A percentile compares a stretch with the other conserved stretches of the same genome.
Conservation (phyloP, 2,888 invertebrate species). For the Drosophila pegasa region DNA sequence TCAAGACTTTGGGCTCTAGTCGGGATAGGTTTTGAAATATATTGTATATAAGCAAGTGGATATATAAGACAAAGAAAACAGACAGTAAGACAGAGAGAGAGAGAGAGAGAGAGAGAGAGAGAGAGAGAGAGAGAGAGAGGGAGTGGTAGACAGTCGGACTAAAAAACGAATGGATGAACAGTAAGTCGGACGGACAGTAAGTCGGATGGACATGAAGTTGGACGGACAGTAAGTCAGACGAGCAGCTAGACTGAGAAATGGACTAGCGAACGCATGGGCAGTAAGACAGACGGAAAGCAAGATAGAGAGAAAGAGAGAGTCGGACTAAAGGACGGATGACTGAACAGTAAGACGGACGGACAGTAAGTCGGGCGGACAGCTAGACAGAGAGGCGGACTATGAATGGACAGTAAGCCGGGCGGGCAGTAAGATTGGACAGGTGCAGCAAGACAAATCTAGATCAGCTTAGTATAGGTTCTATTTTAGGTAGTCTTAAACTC, state of each 20-base stretch:
- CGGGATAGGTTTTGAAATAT: background rate
- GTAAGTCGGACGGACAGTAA: background rate
- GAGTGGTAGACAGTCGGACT: background rate
- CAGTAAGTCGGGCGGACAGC: background rate
- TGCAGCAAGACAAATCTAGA: too few species aligned
- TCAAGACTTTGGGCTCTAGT: background rate
- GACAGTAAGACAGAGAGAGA: too few species aligned
- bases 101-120: too few species aligned
- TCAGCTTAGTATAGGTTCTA: background rate
- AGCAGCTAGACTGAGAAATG: background rate
- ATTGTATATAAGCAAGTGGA: too few species aligned
- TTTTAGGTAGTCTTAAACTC: background rate
- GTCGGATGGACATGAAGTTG: background rate
- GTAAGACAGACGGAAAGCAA: background rate
- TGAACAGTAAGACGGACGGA: too few species aligned
- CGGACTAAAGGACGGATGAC: too few species aligned
- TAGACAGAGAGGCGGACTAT: background rate
- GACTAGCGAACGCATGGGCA: background rate
- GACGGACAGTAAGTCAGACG: background rate
- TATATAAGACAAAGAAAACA: too few species aligned
- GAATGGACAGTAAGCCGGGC: background rate
- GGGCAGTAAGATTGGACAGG: too few species aligned
- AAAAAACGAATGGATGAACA: background rate
- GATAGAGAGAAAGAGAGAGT: too few species aligned
- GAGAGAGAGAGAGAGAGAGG: background rate